These are phyloP conservation scores for Mythimna ferrago DNA, from an alignment of 2,888 invertebrate species.

Conservation along the genomic window DNA sequence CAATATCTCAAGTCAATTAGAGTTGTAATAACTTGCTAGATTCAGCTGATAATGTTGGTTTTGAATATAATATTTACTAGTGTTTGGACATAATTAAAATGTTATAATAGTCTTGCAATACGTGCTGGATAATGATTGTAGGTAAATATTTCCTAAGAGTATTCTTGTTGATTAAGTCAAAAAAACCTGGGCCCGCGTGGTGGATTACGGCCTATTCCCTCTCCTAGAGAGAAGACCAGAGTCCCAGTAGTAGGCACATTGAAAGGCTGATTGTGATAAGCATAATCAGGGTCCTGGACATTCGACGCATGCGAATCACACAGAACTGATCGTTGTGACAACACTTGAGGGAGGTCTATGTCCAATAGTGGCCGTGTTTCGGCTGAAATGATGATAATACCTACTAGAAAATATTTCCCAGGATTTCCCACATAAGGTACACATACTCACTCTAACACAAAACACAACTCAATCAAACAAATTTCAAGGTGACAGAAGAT, in stretches of 20 bases:
- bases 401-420: not conserved
- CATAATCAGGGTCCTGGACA: too few species aligned
- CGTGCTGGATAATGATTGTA: not conserved
- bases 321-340: too few species aligned
- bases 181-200: too few species aligned
- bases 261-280: too few species aligned
- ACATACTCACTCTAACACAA: not conserved
- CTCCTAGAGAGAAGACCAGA: too few species aligned
- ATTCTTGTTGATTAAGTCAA: too few species aligned
- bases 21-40: constrained; percentile 30
- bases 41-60: constrained; percentile 19
- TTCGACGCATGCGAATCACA: too few species aligned
- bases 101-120: constrained; percentile 13
- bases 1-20: constrained; percentile 41
- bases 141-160: not conserved
- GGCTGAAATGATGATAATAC: too few species aligned
- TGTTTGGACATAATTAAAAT: constrained; percentile 24
- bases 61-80: constrained; percentile 30
- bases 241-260: too few species aligned
- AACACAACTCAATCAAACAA: constrained; percentile 3
- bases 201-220: too few species aligned
- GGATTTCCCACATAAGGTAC: not conserved
- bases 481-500: constrained; percentile 39
- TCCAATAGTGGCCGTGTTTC: too few species aligned
- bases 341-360: too few species aligned